phyloP scores from a whole-genome alignment of 2,888 invertebrate species.

The Caradrina clavipalpis region DNA sequence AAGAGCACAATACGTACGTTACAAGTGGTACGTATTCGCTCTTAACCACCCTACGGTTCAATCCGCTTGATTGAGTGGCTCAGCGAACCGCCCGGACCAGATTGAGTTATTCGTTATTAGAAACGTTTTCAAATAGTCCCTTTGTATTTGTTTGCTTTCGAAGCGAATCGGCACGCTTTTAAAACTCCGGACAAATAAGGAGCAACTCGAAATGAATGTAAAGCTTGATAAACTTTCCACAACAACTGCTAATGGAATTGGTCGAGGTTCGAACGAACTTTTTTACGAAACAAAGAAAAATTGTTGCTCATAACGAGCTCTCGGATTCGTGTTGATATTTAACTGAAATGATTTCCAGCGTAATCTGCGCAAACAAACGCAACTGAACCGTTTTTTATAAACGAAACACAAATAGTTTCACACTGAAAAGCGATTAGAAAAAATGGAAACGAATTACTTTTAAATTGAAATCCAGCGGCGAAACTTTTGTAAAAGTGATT shows the following conservation, averaged over 20 bases:
- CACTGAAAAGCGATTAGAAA: conserved; percentile 51
- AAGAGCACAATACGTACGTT: conserved; percentile 87
- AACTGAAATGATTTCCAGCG: conserved; percentile 52
- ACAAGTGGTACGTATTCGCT: conserved; percentile 77
- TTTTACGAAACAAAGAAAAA: conserved; percentile 70
- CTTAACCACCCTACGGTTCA: conserved; percentile 69
- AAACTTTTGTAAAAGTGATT: conserved; percentile 64
- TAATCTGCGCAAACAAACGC: conserved; percentile 45
- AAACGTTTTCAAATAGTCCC: conserved; percentile 67
- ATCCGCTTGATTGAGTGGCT: conserved; percentile 83
- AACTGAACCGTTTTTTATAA: conserved; percentile 37
- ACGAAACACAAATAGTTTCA: conserved; percentile 48
- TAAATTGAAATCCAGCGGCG: conserved; percentile 45
- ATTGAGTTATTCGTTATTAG: conserved; percentile 74
- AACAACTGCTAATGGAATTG: conserved; percentile 78
- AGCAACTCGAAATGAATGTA: conserved; percentile 75
- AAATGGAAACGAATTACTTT: conserved; percentile 51
- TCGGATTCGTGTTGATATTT: conserved; percentile 52
- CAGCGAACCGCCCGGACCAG: conserved; percentile 64
- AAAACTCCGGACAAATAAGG: conserved; percentile 70
- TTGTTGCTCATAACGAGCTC: conserved; percentile 63
- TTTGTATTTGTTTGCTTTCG: conserved; percentile 66
- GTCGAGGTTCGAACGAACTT: conserved; percentile 69
- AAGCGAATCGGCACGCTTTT: conserved; percentile 65
- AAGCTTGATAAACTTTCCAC: conserved; percentile 74